Conservation (phyloP, 37 sponge, comb jelly and placozoan species). For the Halisarca cf. caerulea region DNA sequence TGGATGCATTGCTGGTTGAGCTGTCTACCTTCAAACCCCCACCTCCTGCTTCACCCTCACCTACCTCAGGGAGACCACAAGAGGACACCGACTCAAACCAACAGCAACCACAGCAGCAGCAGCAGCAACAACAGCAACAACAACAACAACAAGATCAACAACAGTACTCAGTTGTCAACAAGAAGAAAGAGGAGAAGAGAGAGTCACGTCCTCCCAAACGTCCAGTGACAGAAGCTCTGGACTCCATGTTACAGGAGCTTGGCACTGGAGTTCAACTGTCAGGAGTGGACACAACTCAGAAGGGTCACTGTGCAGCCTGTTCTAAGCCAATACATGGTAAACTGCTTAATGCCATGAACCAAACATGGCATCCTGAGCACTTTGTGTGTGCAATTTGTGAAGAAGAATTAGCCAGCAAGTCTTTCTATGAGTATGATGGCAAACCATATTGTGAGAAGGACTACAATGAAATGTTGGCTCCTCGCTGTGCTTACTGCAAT, state of each 20-base stretch:
- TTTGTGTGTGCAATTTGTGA: slow-evolving; percentile 92
- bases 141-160: neutral
- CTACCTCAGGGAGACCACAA: neutral
- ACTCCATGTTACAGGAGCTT: slow-evolving; percentile 81
- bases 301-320: slow-evolving; percentile 90
- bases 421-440: slow-evolving; percentile 91
- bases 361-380: slow-evolving; percentile 96
- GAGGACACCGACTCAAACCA: neutral
- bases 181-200: slow-evolving; percentile 3
- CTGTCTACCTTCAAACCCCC: slow-evolving; percentile 77
- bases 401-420: slow-evolving; percentile 61
- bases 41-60: neutral
- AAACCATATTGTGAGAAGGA: slow-evolving; percentile 97
- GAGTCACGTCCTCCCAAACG: slow-evolving; percentile 27
- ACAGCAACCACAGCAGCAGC: neutral
- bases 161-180: neutral
- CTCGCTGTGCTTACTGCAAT: slow-evolving; percentile 96
- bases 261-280: slow-evolving; percentile 52
- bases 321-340: slow-evolving; percentile 89
- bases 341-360: slow-evolving; percentile 85
- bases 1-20: slow-evolving; percentile 90
- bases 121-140: neutral
- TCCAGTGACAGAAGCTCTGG: slow-evolving; percentile 53
- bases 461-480: slow-evolving; percentile 95
- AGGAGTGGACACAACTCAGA: slow-evolving; percentile 75